These are phyloP conservation scores for Brachypalpus laphriformis DNA, from an alignment of 2,888 invertebrate species.

Conservation along the genomic window DNA sequence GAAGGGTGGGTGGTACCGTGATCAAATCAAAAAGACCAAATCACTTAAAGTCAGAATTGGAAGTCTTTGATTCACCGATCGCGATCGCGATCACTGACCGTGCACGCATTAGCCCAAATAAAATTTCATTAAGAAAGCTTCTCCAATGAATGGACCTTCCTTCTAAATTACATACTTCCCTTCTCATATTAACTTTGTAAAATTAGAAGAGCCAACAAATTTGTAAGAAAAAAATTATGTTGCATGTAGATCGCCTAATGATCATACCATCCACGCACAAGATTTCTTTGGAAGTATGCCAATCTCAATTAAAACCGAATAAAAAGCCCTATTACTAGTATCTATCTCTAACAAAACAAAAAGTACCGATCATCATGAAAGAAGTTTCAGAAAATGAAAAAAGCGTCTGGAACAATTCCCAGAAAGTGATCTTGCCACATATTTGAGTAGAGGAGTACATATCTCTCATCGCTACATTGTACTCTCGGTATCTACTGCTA, in stretches of 20 bases:
- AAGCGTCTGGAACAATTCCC: slow-evolving; percentile 11
- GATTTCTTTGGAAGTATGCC: slow-evolving; percentile 46
- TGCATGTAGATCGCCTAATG: background rate
- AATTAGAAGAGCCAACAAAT: background rate
- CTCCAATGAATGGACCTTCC: background rate
- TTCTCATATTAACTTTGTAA: background rate
- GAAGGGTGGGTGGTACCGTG: too few species aligned
- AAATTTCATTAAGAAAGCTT: background rate
- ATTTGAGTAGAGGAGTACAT: background rate
- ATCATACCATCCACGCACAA: background rate
- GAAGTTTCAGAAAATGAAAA: background rate
- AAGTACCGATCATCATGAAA: slow-evolving; percentile 6
- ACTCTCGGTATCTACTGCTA: slow-evolving; percentile 11
- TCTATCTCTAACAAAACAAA: background rate
- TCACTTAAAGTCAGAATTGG: too few species aligned
- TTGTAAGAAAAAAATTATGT: background rate
- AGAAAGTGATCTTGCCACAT: slow-evolving; percentile 37
- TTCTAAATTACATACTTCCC: background rate
- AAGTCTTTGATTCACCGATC: too few species aligned
- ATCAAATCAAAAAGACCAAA: too few species aligned
- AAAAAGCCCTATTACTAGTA: background rate
- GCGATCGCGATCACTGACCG: too few species aligned
- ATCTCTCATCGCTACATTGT: slow-evolving; percentile 11
- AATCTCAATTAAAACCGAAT: slow-evolving; percentile 35
- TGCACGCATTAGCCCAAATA: background rate